Conservation (phyloP, 2,888 invertebrate species). For the Elysia crispata region DNA sequence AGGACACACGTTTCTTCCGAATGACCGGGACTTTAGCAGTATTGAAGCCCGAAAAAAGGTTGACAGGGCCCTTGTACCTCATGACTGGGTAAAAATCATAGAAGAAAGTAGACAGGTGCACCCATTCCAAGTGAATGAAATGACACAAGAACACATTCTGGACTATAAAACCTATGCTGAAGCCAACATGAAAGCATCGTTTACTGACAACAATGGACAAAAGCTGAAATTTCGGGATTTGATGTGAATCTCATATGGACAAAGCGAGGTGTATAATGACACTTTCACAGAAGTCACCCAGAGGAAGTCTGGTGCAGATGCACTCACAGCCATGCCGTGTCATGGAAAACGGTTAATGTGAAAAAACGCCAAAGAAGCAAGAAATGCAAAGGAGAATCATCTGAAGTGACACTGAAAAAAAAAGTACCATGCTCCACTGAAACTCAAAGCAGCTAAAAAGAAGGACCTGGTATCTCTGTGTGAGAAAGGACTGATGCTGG, state of each 20-base stretch:
- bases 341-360: conserved; percentile 1
- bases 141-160: conserved; percentile 9
- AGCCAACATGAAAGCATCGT: conserved; percentile 9
- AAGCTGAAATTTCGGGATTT: neutral
- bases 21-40: conserved; percentile 4
- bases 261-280: conserved; percentile 9
- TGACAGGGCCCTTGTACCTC: conserved; percentile 4
- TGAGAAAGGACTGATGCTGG: conserved; percentile 1
- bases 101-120: conserved; percentile 4
- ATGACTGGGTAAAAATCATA: conserved; percentile 9
- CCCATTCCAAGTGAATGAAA: conserved; percentile 9
- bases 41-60: conserved; percentile 4
- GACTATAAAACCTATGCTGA: conserved; percentile 4
- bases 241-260: neutral
- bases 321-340: conserved; percentile 1
- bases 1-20: too few relatives aligned
- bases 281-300: conserved; percentile 9
- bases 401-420: conserved; percentile 9
- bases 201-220: conserved; percentile 1
- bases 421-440: conserved; percentile 9
- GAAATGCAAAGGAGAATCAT: neutral
- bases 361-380: conserved; percentile 9
- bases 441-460: conserved; percentile 4
- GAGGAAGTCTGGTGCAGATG: conserved; percentile 4
- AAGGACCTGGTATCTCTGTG: conserved; percentile 9